phyloP scores from a whole-genome alignment of 2,113 vertebrate species.

The Gallinago paraguaiae region DNA sequence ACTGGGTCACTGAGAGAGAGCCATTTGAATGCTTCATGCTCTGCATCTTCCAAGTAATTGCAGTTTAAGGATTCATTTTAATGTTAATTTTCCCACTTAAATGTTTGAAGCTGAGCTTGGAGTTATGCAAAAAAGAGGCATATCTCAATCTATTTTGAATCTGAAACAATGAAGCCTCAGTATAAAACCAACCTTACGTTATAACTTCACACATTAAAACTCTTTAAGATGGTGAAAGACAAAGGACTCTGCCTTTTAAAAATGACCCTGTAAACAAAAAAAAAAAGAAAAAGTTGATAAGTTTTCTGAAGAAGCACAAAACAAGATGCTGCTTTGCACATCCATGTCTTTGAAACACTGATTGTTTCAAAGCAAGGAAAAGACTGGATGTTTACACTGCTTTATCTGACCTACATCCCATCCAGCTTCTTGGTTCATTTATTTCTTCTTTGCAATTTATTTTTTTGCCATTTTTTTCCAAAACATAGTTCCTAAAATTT shows the following conservation, averaged over 20 bases:
- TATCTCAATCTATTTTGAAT: background rate
- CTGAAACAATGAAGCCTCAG: background rate
- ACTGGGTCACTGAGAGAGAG: background rate
- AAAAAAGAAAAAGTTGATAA: background rate
- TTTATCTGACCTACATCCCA: background rate
- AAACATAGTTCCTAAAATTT: background rate
- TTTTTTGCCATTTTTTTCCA: background rate
- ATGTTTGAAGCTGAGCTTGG: constrained; percentile 5
- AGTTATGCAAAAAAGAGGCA: background rate
- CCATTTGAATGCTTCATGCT: constrained; percentile 35
- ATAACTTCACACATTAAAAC: background rate
- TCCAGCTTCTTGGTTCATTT: background rate
- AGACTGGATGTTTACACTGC: background rate
- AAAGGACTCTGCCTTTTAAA: background rate
- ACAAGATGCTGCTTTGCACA: background rate
- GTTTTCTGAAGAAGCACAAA: background rate
- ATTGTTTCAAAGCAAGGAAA: background rate
- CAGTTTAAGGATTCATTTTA: constrained; percentile 43
- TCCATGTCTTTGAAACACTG: background rate
- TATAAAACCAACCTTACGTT: background rate
- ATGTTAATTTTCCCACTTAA: constrained; percentile 15
- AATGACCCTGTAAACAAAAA: background rate
- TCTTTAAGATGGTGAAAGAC: background rate
- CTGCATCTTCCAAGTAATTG: constrained; percentile 28
- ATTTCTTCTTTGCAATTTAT: background rate